A percentile compares a stretch with the other conserved stretches of the same genome.
Conservation (phyloP, 2,113 vertebrate genomes). For the Dryoscopus gambensis region DNA sequence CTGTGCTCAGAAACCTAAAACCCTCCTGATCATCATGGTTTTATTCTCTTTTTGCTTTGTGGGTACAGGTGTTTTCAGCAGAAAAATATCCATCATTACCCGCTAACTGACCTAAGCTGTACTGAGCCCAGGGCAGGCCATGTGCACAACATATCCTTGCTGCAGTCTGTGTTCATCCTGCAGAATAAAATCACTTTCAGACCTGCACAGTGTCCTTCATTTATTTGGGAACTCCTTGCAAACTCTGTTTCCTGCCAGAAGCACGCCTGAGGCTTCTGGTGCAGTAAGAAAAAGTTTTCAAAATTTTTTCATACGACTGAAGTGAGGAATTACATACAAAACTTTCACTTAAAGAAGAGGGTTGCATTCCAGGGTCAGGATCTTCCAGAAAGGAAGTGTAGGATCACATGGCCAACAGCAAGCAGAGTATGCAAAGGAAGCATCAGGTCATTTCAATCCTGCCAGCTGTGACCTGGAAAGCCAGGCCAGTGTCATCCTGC, state of each 20-base stretch:
- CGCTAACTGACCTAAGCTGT: neutral
- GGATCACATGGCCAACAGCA: neutral
- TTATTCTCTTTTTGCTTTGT: neutral
- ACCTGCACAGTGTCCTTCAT: neutral
- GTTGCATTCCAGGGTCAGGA: neutral
- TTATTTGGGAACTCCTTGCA: neutral
- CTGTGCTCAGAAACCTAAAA: neutral
- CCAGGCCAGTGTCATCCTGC: neutral
- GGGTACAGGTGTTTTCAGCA: neutral
- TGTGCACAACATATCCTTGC: neutral
- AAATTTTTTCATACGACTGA: neutral
- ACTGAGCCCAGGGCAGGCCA: neutral
- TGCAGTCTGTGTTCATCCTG: neutral
- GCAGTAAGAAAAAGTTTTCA: neutral
- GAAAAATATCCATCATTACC: neutral
- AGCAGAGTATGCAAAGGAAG: neutral
- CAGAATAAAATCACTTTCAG: slow-evolving; percentile 19
- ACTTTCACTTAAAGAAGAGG: neutral
- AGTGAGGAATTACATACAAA: neutral
- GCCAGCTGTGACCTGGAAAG: neutral
- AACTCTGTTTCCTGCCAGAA: neutral
- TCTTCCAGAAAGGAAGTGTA: neutral
- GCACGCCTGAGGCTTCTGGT: neutral
- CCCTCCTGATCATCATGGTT: neutral
- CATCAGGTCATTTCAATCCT: neutral